These are phyloP conservation scores for Pristis pectinata DNA, from an alignment of 2,797 vertebrate species.

Conservation along the genomic window DNA sequence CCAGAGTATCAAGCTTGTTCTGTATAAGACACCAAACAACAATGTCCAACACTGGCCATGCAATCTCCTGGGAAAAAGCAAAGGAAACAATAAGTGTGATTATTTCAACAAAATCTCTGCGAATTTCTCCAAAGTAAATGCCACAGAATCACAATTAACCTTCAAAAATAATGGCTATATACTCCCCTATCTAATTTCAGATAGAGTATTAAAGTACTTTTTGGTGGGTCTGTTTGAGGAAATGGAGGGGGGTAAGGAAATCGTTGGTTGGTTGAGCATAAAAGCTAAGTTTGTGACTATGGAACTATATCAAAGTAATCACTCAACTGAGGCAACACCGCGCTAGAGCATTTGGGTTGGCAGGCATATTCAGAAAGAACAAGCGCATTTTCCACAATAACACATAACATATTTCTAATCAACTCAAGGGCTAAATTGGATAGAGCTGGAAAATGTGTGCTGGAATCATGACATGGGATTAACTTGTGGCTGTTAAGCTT, in stretches of 20 bases:
- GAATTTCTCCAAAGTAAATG: background rate
- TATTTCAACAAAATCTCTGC: background rate
- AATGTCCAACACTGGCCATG: background rate
- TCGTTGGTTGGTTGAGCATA: background rate
- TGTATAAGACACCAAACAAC: background rate
- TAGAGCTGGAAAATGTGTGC: too few relatives aligned
- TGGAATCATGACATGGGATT: too few relatives aligned
- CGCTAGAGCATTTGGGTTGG: background rate
- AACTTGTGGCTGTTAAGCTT: too few relatives aligned
- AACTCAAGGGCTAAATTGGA: background rate
- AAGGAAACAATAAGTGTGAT: background rate
- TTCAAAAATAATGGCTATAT: background rate
- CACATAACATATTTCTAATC: background rate
- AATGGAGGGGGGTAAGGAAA: background rate
- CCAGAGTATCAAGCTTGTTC: background rate
- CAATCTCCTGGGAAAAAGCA: background rate
- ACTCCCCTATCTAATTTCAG: background rate
- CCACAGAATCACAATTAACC: background rate
- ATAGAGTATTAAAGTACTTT: background rate
- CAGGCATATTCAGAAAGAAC: background rate
- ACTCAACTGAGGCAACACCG: background rate
- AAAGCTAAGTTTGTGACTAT: background rate
- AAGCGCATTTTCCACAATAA: background rate
- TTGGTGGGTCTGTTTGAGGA: background rate
- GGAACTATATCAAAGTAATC: background rate